A percentile compares a stretch with the other conserved stretches of the same genome.
phyloP scores from a whole-genome alignment of 2,888 invertebrate genomes.

The Neoascia interrupta region DNA sequence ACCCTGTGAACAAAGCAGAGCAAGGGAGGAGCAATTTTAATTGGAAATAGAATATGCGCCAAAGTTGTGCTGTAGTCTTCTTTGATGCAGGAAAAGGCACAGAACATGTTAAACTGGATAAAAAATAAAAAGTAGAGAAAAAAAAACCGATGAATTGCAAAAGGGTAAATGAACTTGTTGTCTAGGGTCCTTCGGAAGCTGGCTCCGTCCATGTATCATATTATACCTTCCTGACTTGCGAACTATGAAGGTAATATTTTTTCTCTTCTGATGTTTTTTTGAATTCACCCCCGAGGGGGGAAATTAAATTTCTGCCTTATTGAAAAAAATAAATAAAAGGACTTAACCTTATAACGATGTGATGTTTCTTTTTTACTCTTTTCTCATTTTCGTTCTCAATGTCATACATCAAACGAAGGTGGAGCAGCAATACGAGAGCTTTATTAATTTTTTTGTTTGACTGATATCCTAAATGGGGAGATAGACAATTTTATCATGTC shows the following conservation, averaged over 20 bases:
- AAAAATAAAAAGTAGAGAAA: slow-evolving; percentile 5
- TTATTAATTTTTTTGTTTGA: no score
- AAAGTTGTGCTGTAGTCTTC: slow-evolving; percentile 13
- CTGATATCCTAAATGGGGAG: no score
- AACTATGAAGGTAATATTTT: slow-evolving; percentile 17
- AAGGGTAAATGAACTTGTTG: slow-evolving; percentile 55
- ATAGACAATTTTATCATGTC: no score
- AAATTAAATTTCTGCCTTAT: slow-evolving; percentile 17
- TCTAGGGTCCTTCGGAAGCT: slow-evolving; percentile 19
- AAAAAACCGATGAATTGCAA: slow-evolving; percentile 5
- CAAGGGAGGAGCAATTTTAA: slow-evolving; percentile 26
- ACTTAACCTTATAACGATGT: not conserved
- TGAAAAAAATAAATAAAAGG: no score
- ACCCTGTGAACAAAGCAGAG: slow-evolving; percentile 23
- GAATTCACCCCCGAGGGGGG: not conserved
- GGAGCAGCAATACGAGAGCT: not conserved
- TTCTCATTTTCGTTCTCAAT: not conserved
- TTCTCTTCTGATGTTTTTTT: slow-evolving; percentile 6
- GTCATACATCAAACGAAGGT: not conserved
- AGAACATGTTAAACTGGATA: no score
- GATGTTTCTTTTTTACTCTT: not conserved
- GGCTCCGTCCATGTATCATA: slow-evolving; percentile 5
- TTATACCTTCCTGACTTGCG: not conserved
- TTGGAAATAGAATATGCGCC: slow-evolving; percentile 38
- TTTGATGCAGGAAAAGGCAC: no score